A percentile compares a stretch with the other conserved stretches of the same genome.
These are phyloP conservation scores for Campoplex capitator DNA, from an alignment of 2,888 invertebrate genomes.

Conservation along the genomic window DNA sequence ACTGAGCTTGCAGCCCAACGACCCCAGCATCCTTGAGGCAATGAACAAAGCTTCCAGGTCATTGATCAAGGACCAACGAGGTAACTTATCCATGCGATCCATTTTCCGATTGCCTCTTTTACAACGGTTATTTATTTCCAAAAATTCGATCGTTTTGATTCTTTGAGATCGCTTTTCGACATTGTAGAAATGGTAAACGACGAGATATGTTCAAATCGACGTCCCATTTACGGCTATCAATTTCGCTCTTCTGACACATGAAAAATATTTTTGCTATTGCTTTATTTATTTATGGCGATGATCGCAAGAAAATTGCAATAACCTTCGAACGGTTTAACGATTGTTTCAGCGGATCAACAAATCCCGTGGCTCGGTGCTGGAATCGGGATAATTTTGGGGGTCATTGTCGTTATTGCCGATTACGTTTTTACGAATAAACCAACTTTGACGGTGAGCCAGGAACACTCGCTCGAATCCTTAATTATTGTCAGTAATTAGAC, in stretches of 20 bases:
- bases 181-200: neutral
- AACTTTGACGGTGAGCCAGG: constrained; percentile 87
- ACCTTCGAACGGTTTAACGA: neutral
- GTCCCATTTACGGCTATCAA: neutral
- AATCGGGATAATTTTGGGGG: constrained; percentile 90
- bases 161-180: neutral
- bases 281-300: no score
- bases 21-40: constrained; percentile 88
- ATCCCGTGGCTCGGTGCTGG: constrained; percentile 92
- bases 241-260: no score
- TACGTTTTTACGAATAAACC: constrained; percentile 88
- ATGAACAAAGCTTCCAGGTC: constrained; percentile 87
- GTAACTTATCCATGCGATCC: constrained; percentile 81
- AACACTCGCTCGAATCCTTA: neutral
- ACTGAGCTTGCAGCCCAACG: constrained; percentile 88
- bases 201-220: neutral
- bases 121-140: neutral
- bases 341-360: constrained; percentile 88
- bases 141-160: neutral
- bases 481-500: no score
- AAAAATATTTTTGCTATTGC: no score
- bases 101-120: neutral
- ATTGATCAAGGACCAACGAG: constrained; percentile 87
- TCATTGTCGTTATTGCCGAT: constrained; percentile 89
- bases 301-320: neutral